Evolutionary conservation across 2,888 invertebrate genomes (phyloP).

Genomic region (Hybos culiciformis): DNA sequence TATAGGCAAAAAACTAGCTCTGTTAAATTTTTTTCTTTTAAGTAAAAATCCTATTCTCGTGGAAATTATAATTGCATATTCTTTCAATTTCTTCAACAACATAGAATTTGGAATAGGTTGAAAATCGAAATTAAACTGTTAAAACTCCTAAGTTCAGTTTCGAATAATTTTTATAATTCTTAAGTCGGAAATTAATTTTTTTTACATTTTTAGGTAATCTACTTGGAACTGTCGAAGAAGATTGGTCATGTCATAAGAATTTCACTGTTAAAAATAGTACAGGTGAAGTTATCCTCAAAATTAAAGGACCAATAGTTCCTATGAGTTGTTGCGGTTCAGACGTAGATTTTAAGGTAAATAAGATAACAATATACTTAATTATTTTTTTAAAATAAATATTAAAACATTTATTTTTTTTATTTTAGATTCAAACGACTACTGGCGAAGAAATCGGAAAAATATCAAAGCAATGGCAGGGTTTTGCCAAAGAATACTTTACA

Average conservation of each 20-base stretch:
- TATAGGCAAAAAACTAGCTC: too few relatives aligned
- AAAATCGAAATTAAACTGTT: too few relatives aligned
- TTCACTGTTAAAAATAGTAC: conserved; percentile 60
- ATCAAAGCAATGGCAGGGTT: conserved; percentile 79
- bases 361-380: neutral
- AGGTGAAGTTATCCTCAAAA: conserved; percentile 59
- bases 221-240: conserved; percentile 58
- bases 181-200: too few relatives aligned
- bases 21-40: too few relatives aligned
- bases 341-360: conserved; percentile 63
- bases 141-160: too few relatives aligned
- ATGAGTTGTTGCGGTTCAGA: conserved; percentile 69
- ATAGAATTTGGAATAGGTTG: too few relatives aligned
- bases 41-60: too few relatives aligned
- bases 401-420: conserved; percentile 13
- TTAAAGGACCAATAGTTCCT: conserved; percentile 71
- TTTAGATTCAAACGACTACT: conserved; percentile 60
- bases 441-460: conserved; percentile 73
- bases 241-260: conserved; percentile 62
- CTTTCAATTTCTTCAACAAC: too few relatives aligned
- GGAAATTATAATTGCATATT: too few relatives aligned
- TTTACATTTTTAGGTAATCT: conserved; percentile 52
- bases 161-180: too few relatives aligned
- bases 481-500: conserved; percentile 68
- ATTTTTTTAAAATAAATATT: neutral